A percentile compares a stretch with the other conserved stretches of the same genome.
These are phyloP conservation scores for Polydrusus pterygomalis DNA, from an alignment of 2,888 invertebrate genomes.

Conservation along the genomic window DNA sequence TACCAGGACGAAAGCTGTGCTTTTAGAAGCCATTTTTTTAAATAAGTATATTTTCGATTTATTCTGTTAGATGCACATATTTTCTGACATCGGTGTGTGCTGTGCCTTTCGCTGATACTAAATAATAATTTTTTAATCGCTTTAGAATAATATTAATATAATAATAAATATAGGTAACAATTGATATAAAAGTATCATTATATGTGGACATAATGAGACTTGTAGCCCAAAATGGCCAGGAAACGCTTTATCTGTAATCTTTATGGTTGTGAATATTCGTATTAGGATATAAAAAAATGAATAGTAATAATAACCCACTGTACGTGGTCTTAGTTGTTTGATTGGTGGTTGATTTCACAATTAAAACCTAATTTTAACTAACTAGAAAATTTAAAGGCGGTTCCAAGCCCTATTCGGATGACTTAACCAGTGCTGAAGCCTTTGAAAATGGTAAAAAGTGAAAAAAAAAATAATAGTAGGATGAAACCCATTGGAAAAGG, in stretches of 20 bases:
- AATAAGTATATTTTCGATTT: not conserved
- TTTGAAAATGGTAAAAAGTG: too few species aligned
- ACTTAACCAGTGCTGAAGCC: too few species aligned
- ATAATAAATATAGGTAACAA: conserved; percentile 1
- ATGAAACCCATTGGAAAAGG: too few species aligned
- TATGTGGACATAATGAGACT: not conserved
- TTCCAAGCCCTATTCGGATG: too few species aligned
- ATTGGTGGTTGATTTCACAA: not conserved
- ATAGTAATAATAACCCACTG: not conserved
- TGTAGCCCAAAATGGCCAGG: conserved; percentile 31
- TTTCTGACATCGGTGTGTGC: not conserved
- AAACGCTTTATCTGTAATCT: conserved; percentile 42
- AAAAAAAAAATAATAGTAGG: too few species aligned
- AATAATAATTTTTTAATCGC: not conserved
- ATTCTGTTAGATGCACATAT: not conserved
- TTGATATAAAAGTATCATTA: conserved; percentile 14
- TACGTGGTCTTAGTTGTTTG: not conserved
- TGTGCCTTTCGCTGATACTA: not conserved
- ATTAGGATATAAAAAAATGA: conserved; percentile 9
- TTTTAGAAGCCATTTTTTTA: conserved; percentile 11
- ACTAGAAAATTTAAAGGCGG: too few species aligned
- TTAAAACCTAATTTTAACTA: not conserved
- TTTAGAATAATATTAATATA: conserved; percentile 1
- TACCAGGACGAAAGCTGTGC: conserved; percentile 2
- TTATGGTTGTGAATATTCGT: conserved; percentile 15